Percentiles rank a stretch among this genome's conserved stretches.
Conservation (phyloP, 2,113 vertebrate genomes). For the Fregata magnificens region DNA sequence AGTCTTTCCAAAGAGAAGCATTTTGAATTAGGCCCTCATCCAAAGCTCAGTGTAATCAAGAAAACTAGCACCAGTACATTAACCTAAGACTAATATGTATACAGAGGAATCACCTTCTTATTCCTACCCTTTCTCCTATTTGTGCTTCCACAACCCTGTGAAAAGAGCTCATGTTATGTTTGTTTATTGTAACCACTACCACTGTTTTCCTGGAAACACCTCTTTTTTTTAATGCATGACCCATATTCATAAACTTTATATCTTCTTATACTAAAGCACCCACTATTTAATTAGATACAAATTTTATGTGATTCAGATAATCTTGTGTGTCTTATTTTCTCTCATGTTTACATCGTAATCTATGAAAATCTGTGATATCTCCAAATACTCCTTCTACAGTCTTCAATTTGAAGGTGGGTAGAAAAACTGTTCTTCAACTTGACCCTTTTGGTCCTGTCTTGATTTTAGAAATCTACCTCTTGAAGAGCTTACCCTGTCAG, state of each 20-base stretch:
- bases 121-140: neutral
- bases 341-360: neutral
- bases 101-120: neutral
- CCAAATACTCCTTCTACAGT: neutral
- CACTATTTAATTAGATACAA: neutral
- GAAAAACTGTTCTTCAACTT: neutral
- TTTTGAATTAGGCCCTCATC: constrained; percentile 7
- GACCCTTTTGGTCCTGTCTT: neutral
- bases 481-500: rapidly evolving
- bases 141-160: neutral
- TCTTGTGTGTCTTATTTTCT: neutral
- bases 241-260: neutral
- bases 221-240: neutral
- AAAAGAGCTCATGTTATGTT: neutral
- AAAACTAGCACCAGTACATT: neutral
- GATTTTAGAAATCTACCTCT: neutral
- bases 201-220: neutral
- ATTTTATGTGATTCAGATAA: neutral
- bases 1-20: constrained; percentile 8
- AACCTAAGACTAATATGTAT: neutral
- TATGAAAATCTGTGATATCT: neutral
- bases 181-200: neutral
- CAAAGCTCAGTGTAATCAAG: constrained; percentile 3
- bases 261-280: neutral
- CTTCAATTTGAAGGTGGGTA: neutral